Evolutionary conservation across 2,797 vertebrate species (phyloP).

Genomic region (Molossus molossus): DNA sequence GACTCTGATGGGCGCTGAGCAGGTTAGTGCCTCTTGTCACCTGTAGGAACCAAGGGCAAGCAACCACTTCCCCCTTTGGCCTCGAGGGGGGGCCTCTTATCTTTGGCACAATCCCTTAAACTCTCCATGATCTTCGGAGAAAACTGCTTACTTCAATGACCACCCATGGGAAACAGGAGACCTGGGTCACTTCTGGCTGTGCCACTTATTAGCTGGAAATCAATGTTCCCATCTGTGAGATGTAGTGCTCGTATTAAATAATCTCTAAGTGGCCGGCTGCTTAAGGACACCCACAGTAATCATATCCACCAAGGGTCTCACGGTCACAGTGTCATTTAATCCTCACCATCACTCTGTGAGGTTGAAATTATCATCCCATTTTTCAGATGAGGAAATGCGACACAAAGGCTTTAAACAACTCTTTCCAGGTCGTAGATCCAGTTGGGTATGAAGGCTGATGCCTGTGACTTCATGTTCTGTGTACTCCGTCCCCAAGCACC

Average conservation of each 20-base stretch:
- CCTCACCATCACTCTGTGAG: not conserved
- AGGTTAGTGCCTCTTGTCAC: not conserved
- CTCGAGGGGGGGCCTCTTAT: not conserved
- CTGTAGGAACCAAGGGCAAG: not conserved
- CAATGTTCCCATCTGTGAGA: not conserved
- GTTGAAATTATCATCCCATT: not conserved
- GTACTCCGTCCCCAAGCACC: not conserved
- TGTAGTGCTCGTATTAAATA: not conserved
- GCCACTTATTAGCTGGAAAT: not conserved
- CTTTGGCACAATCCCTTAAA: not conserved
- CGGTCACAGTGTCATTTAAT: not conserved
- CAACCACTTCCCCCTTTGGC: not conserved
- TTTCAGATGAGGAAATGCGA: not conserved
- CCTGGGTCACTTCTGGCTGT: not conserved
- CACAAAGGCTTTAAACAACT: not conserved
- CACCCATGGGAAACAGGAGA: not conserved
- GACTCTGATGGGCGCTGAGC: not conserved
- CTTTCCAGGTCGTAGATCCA: not conserved
- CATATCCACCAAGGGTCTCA: not conserved
- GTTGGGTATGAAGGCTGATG: not conserved
- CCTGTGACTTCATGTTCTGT: not conserved
- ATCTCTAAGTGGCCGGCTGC: not conserved
- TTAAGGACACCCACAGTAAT: not conserved
- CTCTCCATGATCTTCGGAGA: not conserved
- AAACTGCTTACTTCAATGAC: not conserved